A percentile compares a stretch with the other conserved stretches of the same genome.
phyloP scores from a whole-genome alignment of 2,113 vertebrate species.

The Miniopterus natalensis region DNA sequence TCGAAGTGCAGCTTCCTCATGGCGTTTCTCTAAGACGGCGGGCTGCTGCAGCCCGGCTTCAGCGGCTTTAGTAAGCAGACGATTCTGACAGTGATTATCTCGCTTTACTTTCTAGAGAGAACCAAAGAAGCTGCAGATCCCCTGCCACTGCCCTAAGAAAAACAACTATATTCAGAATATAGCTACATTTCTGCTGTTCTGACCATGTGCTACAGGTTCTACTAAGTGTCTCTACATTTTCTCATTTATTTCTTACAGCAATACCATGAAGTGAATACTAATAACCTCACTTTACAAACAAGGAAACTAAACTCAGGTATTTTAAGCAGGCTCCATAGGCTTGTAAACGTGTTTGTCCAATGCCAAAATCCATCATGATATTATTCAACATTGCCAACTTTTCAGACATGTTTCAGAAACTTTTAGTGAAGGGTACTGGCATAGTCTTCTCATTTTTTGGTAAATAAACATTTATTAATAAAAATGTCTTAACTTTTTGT shows the following conservation, averaged over 20 bases:
- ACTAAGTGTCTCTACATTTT: background rate
- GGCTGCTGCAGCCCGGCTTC: background rate
- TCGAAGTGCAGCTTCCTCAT: background rate
- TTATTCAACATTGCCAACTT: background rate
- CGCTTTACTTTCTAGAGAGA: background rate
- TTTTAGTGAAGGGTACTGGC: background rate
- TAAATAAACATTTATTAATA: background rate
- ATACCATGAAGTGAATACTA: background rate
- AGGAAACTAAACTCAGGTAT: background rate
- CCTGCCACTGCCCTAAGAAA: background rate
- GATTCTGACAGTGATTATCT: background rate
- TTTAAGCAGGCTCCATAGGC: background rate
- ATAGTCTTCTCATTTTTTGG: background rate
- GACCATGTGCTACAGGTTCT: background rate
- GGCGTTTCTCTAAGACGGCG: background rate
- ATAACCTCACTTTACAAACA: constrained; percentile 1
- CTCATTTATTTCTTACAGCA: background rate
- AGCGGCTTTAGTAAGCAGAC: background rate
- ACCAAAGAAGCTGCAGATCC: background rate
- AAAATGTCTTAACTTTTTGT: background rate
- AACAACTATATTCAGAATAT: background rate
- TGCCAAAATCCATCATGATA: background rate
- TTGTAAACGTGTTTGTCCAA: background rate
- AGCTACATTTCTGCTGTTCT: background rate
- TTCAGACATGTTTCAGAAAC: background rate